Base-by-base conservation (phyloP, 1,140 invertebrate genomes). In the Tetramorium alpestre region DNA sequence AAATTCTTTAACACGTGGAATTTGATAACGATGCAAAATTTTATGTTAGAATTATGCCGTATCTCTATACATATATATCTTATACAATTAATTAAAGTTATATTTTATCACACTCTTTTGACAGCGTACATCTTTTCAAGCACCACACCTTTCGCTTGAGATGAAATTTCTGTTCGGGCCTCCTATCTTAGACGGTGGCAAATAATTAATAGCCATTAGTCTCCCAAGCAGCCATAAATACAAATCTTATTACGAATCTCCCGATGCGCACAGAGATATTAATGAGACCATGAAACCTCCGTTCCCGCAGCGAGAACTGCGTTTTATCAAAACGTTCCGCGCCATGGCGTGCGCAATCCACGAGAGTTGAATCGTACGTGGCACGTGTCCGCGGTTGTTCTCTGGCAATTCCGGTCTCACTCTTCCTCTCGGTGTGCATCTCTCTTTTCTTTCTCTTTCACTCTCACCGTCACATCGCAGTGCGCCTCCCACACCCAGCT, bases 321-420 rank as follows among this genome's bases (percentile, higher is more conserved):
- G 76, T 81, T 86, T 87, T 87, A 87, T 87, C 65, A 84, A 87
- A 87, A 87, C 85, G 77, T 82, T 82, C 49, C 58, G 58, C 85
- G 28, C 64, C 54, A 56, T 69, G 78, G 85, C 54, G 67, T 84
- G 67, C 78, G 85, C 81, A 86, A 86, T 86, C 85, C 85, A 56
- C 85, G 77, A 82, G 76, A 69, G 62, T 65, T 82, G 65, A 86
- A 81, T 67, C 54, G 77, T 80, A 80, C 65, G 47, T 69, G 85
- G 64, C 85, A 86, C 88, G 77, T 87, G 82, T 87, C 87, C 77
- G 82, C 56, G 51, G 78, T 77, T 72, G 72, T 75, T 75, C 72
- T 72, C 80, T 70, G 75, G 41, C 41, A 73, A 76, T 87, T 75
- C 85, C 67, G 67, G 11, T 82, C 54, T 73, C 58, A 60, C 72